Conservation (phyloP, 53 echinoderm and acorn worm species). For the Hippasteria phrygiana region DNA sequence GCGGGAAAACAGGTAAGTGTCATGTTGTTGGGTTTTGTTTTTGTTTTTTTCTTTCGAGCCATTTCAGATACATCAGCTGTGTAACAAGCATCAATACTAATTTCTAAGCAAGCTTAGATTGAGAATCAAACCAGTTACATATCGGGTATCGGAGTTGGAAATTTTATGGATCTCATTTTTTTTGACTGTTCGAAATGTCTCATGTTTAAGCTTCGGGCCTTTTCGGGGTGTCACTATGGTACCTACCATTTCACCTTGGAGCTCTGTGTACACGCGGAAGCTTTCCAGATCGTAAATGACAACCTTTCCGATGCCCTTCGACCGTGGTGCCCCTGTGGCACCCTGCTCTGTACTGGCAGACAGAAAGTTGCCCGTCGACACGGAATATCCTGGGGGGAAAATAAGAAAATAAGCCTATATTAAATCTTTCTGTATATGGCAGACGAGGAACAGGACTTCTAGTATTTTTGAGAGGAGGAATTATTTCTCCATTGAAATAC, state of each 20-base stretch:
- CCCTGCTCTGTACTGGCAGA: conserved; percentile 65
- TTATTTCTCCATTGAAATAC: too few relatives aligned
- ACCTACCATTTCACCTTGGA: conserved; percentile 82
- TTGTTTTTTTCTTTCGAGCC: too few relatives aligned
- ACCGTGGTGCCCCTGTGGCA: conserved; percentile 89
- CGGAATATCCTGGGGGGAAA: conserved; percentile 68
- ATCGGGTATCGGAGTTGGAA: too few relatives aligned
- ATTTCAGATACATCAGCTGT: too few relatives aligned
- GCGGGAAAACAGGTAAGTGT: neutral
- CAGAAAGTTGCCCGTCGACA: conserved; percentile 70
- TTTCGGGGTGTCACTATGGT: too few relatives aligned
- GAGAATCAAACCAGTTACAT: too few relatives aligned
- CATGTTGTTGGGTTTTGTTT: neutral
- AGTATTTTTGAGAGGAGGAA: neutral
- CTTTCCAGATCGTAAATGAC: conserved; percentile 77
- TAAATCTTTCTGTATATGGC: neutral
- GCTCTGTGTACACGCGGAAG: conserved; percentile 66
- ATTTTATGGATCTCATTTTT: too few relatives aligned
- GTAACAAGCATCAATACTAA: too few relatives aligned
- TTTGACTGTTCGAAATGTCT: too few relatives aligned
- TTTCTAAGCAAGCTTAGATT: too few relatives aligned
- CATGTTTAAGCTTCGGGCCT: too few relatives aligned
- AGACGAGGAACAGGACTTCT: neutral
- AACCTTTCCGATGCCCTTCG: conserved; percentile 77
- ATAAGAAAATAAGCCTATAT: neutral